A percentile compares a stretch with the other conserved stretches of the same genome.
Evolutionary conservation across 2,113 vertebrate genomes (phyloP).

Genomic region (Notothenia coriiceps): DNA sequence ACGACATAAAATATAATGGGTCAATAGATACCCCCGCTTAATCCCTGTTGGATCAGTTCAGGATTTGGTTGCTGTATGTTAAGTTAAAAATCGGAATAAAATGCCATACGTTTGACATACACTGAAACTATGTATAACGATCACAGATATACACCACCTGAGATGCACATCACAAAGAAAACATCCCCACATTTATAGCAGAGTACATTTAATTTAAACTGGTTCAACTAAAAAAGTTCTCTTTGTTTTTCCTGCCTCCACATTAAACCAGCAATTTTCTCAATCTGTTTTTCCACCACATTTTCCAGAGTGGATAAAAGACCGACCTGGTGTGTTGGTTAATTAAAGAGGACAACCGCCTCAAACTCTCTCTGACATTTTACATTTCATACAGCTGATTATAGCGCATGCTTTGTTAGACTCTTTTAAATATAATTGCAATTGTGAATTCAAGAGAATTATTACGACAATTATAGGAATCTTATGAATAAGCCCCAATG

Average conservation of each 20-base stretch:
- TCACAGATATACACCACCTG: not conserved
- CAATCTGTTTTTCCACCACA: not conserved
- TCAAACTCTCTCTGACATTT: conserved; percentile 1
- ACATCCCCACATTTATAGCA: no score
- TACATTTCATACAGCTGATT: not conserved
- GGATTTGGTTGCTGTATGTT: not conserved
- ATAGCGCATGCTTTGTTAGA: not conserved
- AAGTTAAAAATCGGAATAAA: no score
- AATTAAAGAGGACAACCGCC: no score
- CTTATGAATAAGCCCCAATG: not conserved
- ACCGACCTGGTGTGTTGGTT: not conserved
- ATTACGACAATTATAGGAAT: not conserved
- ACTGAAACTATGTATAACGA: not conserved
- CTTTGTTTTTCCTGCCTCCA: not conserved
- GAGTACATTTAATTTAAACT: not conserved
- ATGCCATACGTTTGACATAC: no score
- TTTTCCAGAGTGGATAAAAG: not conserved
- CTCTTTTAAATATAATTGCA: not conserved
- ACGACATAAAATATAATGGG: not conserved
- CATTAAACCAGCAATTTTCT: not conserved
- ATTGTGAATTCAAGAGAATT: conserved; percentile 5
- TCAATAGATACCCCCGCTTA: no score
- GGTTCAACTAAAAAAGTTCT: not conserved
- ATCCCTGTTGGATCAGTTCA: not conserved
- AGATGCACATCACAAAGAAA: not conserved